These are phyloP conservation scores for Harmothoe impar DNA, from an alignment of 2,888 invertebrate genomes.

Conservation along the genomic window DNA sequence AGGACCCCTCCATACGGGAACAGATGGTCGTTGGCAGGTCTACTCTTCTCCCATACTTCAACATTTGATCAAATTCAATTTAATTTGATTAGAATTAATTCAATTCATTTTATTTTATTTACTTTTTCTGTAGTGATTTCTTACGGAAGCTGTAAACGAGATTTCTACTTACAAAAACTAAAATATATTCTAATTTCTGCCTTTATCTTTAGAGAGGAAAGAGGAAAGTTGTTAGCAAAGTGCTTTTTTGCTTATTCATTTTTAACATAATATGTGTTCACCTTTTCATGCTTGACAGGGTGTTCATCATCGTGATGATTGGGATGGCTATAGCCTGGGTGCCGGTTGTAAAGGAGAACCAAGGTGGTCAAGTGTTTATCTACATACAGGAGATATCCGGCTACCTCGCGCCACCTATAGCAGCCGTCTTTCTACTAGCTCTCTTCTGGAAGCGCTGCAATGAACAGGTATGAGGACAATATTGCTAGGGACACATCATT, in stretches of 20 bases:
- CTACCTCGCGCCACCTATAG: conserved; percentile 80
- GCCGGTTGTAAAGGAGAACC: conserved; percentile 79
- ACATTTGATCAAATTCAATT: not conserved
- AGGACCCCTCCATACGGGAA: conserved; percentile 82
- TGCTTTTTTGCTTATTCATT: not conserved
- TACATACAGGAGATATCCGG: conserved; percentile 81
- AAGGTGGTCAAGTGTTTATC: conserved; percentile 79
- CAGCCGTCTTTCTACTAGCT: conserved; percentile 77
- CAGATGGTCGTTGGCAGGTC: conserved; percentile 84
- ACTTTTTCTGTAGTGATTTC: not conserved
- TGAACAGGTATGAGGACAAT: conserved; percentile 76
- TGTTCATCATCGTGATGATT: conserved; percentile 74
- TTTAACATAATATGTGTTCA: too few species aligned
- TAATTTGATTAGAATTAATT: not conserved
- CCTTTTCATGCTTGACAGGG: not conserved
- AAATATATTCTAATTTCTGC: too few species aligned
- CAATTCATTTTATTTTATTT: not conserved
- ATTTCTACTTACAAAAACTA: too few species aligned
- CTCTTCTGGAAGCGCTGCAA: conserved; percentile 77
- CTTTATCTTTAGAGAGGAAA: too few species aligned
- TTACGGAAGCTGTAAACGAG: not conserved
- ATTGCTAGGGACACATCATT: not conserved
- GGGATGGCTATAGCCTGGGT: conserved; percentile 80
- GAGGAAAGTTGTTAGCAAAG: not conserved
- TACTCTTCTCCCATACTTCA: not conserved